Percentiles rank a stretch among this genome's conserved stretches.
Evolutionary conservation across 2,888 invertebrate species (phyloP).

Genomic region (Periphyllus acericola): DNA sequence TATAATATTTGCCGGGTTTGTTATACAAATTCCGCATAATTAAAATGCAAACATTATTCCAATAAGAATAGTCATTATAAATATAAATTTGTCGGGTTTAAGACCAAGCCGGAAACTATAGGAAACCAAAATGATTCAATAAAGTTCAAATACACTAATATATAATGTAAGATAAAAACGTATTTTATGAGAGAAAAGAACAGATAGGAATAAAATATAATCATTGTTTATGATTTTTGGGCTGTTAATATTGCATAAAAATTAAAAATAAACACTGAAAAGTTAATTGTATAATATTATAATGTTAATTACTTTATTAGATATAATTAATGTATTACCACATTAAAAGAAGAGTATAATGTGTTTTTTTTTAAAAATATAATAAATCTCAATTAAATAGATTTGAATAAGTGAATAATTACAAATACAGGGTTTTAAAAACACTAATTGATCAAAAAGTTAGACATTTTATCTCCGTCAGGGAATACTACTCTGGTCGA

Average conservation of each 20-base stretch:
- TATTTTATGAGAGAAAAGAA: too few species aligned
- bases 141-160: too few species aligned
- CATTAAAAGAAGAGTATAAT: not conserved
- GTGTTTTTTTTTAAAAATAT: not conserved
- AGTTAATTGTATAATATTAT: not conserved
- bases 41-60: not conserved
- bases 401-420: not conserved
- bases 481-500: not conserved
- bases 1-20: not conserved
- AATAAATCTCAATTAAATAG: not conserved
- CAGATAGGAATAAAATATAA: too few species aligned
- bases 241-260: too few species aligned
- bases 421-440: not conserved
- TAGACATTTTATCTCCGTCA: not conserved
- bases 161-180: too few species aligned
- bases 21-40: not conserved
- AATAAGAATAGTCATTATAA: not conserved
- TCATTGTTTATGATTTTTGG: too few species aligned
- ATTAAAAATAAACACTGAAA: not conserved
- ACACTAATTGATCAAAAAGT: not conserved
- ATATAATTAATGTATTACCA: not conserved
- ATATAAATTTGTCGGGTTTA: too few species aligned
- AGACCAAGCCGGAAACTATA: too few species aligned
- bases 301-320: not conserved
- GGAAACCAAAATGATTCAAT: too few species aligned